phyloP scores from a whole-genome alignment of 2,797 vertebrate genomes.

The Capromys pilorides region DNA sequence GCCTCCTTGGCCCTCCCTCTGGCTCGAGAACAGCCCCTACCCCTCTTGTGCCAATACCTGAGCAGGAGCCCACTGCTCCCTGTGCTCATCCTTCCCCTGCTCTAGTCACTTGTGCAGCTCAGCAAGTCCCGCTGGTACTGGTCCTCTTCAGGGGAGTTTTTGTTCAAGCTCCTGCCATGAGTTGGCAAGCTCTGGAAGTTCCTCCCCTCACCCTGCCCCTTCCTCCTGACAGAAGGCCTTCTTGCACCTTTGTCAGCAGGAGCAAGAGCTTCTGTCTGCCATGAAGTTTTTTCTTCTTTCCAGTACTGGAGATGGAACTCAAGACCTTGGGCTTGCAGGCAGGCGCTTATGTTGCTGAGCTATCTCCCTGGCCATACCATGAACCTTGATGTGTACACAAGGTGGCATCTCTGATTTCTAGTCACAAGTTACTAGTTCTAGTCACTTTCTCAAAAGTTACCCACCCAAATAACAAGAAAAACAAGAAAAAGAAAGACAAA shows the following conservation, averaged over 20 bases:
- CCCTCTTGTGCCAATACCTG: neutral
- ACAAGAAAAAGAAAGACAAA: slow-evolving; percentile 44
- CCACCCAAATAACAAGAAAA: neutral
- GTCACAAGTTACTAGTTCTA: neutral
- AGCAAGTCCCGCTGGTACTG: neutral
- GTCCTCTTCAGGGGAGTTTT: neutral
- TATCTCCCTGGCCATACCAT: too few relatives aligned
- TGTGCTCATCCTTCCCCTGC: neutral
- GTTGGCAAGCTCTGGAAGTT: neutral
- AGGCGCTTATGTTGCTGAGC: too few relatives aligned
- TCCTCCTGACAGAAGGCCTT: neutral
- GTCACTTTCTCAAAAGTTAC: slow-evolving; percentile 44
- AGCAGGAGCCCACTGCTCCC: neutral
- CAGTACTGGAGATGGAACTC: too few relatives aligned
- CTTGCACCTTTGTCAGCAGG: neutral
- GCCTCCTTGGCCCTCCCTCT: neutral
- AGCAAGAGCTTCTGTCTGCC: neutral
- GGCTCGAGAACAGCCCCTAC: neutral
- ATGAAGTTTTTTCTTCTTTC: too few relatives aligned
- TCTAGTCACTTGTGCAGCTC: neutral
- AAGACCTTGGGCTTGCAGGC: too few relatives aligned
- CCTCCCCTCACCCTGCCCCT: neutral
- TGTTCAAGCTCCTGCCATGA: neutral
- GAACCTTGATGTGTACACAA: too few relatives aligned
- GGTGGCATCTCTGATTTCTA: neutral